Conservation (phyloP, 2,113 vertebrate genomes). For the Stegostoma tigrinum region DNA sequence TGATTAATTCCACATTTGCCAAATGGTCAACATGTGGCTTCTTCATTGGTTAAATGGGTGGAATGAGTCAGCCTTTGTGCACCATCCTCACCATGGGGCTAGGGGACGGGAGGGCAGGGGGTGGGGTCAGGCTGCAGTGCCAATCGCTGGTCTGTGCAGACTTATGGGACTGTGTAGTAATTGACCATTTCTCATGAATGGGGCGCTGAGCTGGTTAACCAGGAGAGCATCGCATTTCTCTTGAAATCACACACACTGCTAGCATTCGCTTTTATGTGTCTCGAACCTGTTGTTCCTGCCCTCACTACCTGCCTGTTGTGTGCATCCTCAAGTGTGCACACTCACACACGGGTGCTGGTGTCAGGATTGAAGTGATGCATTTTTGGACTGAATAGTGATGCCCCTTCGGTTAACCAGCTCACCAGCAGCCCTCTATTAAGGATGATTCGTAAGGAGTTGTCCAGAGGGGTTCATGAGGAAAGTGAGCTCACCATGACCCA, state of each 20-base stretch:
- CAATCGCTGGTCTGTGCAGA: neutral
- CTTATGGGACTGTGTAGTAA: too few relatives aligned
- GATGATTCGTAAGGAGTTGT: neutral
- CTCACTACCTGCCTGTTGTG: neutral
- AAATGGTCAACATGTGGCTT: neutral
- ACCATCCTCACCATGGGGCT: neutral
- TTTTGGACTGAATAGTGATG: neutral
- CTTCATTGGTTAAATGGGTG: neutral
- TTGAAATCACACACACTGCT: too few relatives aligned
- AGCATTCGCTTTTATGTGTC: too few relatives aligned
- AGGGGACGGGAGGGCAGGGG: too few relatives aligned
- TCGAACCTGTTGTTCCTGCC: too few relatives aligned
- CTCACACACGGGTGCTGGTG: too few relatives aligned
- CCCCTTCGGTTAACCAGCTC: neutral
- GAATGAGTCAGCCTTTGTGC: neutral
- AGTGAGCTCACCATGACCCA: neutral
- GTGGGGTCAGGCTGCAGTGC: neutral
- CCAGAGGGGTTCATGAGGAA: neutral
- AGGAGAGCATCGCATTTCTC: too few relatives aligned
- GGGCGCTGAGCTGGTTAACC: too few relatives aligned
- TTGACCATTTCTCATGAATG: too few relatives aligned
- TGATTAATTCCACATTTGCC: neutral
- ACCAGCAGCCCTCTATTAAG: neutral
- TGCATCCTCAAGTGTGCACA: neutral
- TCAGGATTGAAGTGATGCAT: neutral